Evolutionary conservation across 1,140 invertebrate genomes (phyloP).

Genomic region (Dreissena rostriformis): DNA sequence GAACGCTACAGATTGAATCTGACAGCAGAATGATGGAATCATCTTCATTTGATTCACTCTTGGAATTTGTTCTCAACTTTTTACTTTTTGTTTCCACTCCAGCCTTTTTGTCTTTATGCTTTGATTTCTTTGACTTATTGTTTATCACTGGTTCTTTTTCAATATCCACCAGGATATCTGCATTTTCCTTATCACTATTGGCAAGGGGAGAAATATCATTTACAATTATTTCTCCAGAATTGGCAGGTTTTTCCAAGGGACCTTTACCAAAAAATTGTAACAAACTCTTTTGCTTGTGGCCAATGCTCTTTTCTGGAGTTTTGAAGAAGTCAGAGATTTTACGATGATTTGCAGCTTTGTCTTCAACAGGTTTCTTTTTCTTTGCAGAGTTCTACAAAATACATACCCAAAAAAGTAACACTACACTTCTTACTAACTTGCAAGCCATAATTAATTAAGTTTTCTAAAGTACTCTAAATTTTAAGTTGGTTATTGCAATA

Average conservation of each 20-base stretch:
- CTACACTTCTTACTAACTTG: too few relatives aligned
- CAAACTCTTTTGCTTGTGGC: slow-evolving; percentile 37
- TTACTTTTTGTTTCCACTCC: slow-evolving; percentile 16
- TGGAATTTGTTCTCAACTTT: not conserved
- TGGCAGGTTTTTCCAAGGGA: not conserved
- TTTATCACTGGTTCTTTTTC: not conserved
- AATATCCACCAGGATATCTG: slow-evolving; percentile 6
- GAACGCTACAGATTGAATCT: slow-evolving; percentile 23
- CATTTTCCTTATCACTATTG: slow-evolving; percentile 44
- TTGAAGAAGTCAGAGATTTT: slow-evolving; percentile 50
- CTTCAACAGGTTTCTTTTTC: slow-evolving; percentile 14
- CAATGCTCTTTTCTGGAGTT: slow-evolving; percentile 45
- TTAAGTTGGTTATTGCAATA: too few relatives aligned
- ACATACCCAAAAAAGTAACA: not conserved
- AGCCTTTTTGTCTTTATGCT: not conserved
- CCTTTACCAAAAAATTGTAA: slow-evolving; percentile 27
- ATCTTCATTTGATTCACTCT: not conserved
- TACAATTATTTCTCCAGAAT: not conserved
- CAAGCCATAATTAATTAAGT: too few relatives aligned
- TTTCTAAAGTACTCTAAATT: too few relatives aligned
- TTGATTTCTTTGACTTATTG: not conserved
- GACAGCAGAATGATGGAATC: slow-evolving; percentile 33
- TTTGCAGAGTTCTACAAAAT: slow-evolving; percentile 16
- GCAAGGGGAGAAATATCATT: not conserved
- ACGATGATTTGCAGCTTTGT: not conserved